These are phyloP conservation scores for Suncus etruscus DNA, from an alignment of 2,113 vertebrate genomes.

Conservation along the genomic window DNA sequence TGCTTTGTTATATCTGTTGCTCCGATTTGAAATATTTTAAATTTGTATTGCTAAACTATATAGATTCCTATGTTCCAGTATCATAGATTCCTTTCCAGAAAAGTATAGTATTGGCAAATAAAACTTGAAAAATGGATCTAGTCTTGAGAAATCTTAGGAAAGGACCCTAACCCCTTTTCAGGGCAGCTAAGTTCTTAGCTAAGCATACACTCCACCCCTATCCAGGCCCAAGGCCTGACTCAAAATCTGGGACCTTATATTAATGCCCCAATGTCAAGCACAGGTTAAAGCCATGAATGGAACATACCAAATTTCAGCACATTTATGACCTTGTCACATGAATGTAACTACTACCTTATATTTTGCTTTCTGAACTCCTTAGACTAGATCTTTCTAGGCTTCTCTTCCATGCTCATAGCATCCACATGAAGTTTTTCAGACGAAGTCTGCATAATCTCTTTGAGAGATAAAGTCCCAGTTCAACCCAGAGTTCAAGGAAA, in stretches of 20 bases:
- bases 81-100: conserved; percentile 13
- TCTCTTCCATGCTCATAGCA: neutral
- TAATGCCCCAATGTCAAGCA: neutral
- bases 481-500: conserved; percentile 1
- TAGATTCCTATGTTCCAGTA: neutral
- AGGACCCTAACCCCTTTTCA: neutral
- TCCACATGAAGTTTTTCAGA: neutral
- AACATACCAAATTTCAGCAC: neutral
- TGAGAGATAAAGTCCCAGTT: conserved; percentile 36
- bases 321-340: neutral
- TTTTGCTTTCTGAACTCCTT: conserved; percentile 18
- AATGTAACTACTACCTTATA: neutral
- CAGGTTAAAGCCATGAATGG: neutral
- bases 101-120: neutral
- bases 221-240: neutral
- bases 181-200: neutral
- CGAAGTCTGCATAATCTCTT: neutral
- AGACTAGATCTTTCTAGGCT: neutral
- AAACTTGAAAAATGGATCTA: neutral
- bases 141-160: neutral
- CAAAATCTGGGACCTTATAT: neutral
- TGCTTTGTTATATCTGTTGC: neutral
- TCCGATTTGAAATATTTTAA: neutral
- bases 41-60: neutral
- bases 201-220: neutral